phyloP scores from a whole-genome alignment of 2,797 vertebrate species.

The Scolopax rusticola region DNA sequence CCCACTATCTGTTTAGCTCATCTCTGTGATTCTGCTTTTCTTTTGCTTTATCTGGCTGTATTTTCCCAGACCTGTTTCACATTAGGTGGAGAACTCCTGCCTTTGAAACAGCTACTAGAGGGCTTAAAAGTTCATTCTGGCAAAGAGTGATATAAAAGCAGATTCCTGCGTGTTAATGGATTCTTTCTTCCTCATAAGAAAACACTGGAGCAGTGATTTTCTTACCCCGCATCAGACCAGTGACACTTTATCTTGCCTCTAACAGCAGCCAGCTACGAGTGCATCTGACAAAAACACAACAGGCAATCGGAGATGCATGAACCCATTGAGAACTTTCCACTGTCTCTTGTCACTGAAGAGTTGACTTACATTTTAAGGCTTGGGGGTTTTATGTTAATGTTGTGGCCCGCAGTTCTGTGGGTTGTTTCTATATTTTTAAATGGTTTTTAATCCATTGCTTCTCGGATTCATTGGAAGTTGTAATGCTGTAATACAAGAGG shows the following conservation, averaged over 20 bases:
- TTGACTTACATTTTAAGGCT: background rate
- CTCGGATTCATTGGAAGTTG: background rate
- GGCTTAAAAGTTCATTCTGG: background rate
- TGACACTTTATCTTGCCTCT: background rate
- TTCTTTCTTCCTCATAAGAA: background rate
- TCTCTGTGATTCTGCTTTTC: background rate
- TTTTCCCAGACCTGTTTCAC: slow-evolving; percentile 20
- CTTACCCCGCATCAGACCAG: background rate
- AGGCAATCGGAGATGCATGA: rapidly evolving
- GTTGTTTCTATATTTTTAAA: background rate
- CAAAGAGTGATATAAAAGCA: background rate
- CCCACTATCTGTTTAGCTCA: background rate
- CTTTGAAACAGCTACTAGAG: slow-evolving; percentile 17
- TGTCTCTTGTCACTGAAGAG: rapidly evolving
- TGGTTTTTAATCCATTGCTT: background rate
- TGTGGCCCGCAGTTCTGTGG: background rate
- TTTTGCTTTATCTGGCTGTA: slow-evolving; percentile 9
- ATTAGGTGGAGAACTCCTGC: slow-evolving; percentile 33
- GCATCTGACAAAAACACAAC: background rate
- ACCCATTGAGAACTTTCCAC: background rate
- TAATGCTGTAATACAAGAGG: background rate
- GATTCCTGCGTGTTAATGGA: background rate
- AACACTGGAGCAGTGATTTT: background rate
- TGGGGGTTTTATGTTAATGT: background rate
- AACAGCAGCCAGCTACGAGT: background rate